Base-by-base conservation (phyloP, 2,888 invertebrate species). In the Sinodicranocentrus sp. region DNA sequence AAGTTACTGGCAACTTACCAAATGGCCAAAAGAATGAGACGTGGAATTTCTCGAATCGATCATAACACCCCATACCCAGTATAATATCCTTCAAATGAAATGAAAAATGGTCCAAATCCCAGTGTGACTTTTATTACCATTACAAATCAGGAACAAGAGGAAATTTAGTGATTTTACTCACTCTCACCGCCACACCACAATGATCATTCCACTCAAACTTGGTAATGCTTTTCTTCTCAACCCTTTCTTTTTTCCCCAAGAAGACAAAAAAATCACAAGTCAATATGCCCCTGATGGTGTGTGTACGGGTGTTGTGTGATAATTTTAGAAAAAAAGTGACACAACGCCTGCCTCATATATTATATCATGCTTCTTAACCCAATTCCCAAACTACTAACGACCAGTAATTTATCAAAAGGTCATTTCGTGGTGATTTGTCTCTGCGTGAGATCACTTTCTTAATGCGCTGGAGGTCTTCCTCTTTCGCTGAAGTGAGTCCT, bases 381-480 rank as follows among this genome's bases (percentile, higher is more conserved):
- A 68, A 61, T 78, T 78, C 70, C 48, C 70, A 78, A 72, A 23
- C 5, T 48, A 72, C 72, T 72, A 57, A 70, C 72, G 39, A 57
- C 39, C 39, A 71, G 61, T 71, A 71, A 79, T 79, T 79, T 79
- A 79, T 79, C 79, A 79, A 79, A 79, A 79, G 71, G 71, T 79
- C 71, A 61, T 79, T 79, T 79, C 71, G 70, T 79, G 79, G 79
- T 71, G 79, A 79, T 79, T 79, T 79, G 79, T 79, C 79, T 61
- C 79, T 79, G 79, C 63, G 79, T 79, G 79, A 79, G 79, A 79
- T 79, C 79, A 79, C 79, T 79, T 79, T 79, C 79, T 71, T 79
- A 79, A 71, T 63, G 52, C 79, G 25, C 26, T 79, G 79, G 79
- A 79, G 79, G 79, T 79, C 79, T 79, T 79, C 79, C 79, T 79